These are phyloP conservation scores for Pemphredon lugubris DNA, from an alignment of 2,888 invertebrate genomes.

Conservation along the genomic window DNA sequence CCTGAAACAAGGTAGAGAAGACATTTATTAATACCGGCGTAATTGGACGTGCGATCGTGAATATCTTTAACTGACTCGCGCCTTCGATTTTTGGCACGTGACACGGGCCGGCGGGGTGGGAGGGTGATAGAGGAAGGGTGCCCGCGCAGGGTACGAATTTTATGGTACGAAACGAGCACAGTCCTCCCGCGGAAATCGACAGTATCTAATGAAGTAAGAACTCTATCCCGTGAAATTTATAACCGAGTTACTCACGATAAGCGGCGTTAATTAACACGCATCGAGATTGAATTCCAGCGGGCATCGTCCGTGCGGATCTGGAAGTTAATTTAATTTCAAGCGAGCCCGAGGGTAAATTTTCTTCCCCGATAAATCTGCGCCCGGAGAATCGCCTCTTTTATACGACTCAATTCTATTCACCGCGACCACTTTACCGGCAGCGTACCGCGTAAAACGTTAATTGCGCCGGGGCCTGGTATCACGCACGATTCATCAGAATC, in stretches of 20 bases:
- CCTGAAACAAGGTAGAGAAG: constrained; percentile 60
- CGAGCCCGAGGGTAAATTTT: constrained; percentile 15
- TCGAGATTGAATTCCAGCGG: constrained; percentile 38
- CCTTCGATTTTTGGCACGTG: no score
- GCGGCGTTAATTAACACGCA: constrained; percentile 49
- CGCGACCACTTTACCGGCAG: background rate
- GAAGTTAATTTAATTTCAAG: constrained; percentile 48
- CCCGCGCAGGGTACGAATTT: no score
- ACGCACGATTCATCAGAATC: constrained; percentile 35
- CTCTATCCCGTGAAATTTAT: constrained; percentile 6
- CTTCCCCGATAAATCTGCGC: constrained; percentile 24
- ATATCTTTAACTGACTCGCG: no score
- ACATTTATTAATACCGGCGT: background rate
- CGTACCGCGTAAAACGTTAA: constrained; percentile 25
- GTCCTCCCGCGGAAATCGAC: background rate
- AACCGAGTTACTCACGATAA: constrained; percentile 24
- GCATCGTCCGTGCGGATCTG: constrained; percentile 11
- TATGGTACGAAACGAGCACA: no score
- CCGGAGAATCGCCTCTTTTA: background rate
- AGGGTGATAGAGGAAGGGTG: no score
- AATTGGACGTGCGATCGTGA: no score
- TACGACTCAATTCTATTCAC: constrained; percentile 30
- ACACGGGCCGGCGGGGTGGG: no score
- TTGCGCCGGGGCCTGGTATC: constrained; percentile 30
- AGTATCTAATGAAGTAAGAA: constrained; percentile 3